A percentile compares a stretch with the other conserved stretches of the same genome.
Evolutionary conservation across 2,113 vertebrate genomes (phyloP).

Genomic region (Nothocercus julius): DNA sequence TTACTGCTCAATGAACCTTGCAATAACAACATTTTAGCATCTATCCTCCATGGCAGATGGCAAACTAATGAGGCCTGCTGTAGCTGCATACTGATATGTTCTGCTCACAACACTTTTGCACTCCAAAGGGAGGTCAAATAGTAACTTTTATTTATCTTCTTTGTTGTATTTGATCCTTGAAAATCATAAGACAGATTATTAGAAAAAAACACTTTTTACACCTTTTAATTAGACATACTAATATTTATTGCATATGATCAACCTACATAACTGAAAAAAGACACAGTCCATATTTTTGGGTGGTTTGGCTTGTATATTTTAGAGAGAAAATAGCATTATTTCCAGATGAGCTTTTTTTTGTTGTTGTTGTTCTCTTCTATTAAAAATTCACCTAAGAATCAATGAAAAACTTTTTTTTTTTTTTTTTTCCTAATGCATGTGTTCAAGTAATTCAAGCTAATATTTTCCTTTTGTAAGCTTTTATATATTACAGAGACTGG

Average conservation of each 20-base stretch:
- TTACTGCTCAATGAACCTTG: slow-evolving; percentile 85
- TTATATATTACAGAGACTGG: background rate
- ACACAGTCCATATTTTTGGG: background rate
- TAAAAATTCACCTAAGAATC: background rate
- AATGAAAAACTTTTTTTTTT: background rate
- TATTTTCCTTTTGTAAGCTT: background rate
- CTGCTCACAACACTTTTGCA: slow-evolving; percentile 38
- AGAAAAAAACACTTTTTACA: slow-evolving; percentile 23
- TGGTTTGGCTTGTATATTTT: background rate
- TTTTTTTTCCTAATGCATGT: background rate
- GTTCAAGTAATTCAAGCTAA: background rate
- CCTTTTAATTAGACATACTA: slow-evolving; percentile 54
- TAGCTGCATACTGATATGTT: slow-evolving; percentile 80
- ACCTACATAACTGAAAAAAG: background rate
- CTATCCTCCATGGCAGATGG: slow-evolving; percentile 85
- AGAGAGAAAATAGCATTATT: background rate
- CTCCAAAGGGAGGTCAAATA: slow-evolving; percentile 75
- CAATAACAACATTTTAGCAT: slow-evolving; percentile 85
- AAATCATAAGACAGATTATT: slow-evolving; percentile 64
- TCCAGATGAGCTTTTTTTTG: accelerated
- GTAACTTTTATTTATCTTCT: slow-evolving; percentile 72
- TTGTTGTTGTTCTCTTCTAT: background rate
- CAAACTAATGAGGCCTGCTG: slow-evolving; percentile 85
- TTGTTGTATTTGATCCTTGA: slow-evolving; percentile 36
- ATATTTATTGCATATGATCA: slow-evolving; percentile 17